Evolutionary conservation across 2,888 invertebrate species (phyloP), one percentile per base, ranked within the genome.

Genomic region (Eurytoma adleriae): DNA sequence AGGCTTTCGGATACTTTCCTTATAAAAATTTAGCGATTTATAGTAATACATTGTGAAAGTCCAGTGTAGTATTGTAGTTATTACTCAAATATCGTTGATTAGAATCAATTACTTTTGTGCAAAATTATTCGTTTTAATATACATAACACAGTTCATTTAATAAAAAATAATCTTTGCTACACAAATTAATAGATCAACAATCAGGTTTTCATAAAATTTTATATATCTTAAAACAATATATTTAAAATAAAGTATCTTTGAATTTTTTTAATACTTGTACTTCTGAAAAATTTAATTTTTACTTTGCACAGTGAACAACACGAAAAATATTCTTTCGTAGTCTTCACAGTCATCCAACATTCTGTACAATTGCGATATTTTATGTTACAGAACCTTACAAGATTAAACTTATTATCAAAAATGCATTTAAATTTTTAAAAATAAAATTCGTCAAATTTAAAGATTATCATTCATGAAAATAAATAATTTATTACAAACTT

Each of bases 181-280:
- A 64, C 62, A 64, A 70, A 78, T 84, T 71, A 72, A 83, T 84
- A 79, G 76, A 76, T 84, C 83, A 52, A 84, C 59, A 78, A 82
- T 82, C 80, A 77, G 64, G 20, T 67, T 75, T 59, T 57, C n/a
- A n/a, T 67, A 54, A 18, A 50, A 57, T 70, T 57, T 61, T 52
- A 52, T 71, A 30, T 78, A 69, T 59, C 64, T 78, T 69, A 66
- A 72, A 80, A 70, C 14, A 30, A 14, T 69, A 13, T 56, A 24
- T 48, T 75, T 52, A 56, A 62, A 30, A 59, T 61, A 20, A 30
- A 61, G 68, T 73, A 40, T 66, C 1, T 40, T 40, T 64, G n/a
- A 40, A 40, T 64, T 30, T 30, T n/a, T 40, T 30, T 10, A 40
- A n/a, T 64, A 64, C 40, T n/a, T 20, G n/a, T 27, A 77, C 12